Conservation (phyloP, 2,113 vertebrate species). For the Bos indicus region DNA sequence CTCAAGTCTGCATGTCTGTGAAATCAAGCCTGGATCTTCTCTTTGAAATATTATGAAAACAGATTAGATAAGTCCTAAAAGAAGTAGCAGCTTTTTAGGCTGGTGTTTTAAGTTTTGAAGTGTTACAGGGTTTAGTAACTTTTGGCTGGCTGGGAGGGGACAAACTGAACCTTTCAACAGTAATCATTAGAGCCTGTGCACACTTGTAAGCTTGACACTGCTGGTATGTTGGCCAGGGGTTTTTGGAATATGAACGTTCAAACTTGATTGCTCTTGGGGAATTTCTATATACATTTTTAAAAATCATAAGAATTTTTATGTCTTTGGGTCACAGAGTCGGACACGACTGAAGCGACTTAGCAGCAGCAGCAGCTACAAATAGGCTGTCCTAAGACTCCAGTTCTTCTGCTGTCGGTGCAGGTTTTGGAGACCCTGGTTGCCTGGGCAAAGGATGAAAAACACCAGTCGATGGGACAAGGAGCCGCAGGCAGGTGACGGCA, state of each 20-base stretch:
- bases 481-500: fast-evolving
- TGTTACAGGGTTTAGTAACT: neutral
- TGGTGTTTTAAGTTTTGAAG: neutral
- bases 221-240: fast-evolving
- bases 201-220: neutral
- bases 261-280: neutral
- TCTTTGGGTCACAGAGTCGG: neutral
- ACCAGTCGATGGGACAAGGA: fast-evolving
- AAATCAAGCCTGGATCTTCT: neutral
- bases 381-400: neutral
- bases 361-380: neutral
- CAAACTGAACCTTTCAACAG: neutral
- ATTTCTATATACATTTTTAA: neutral
- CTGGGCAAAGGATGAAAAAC: neutral
- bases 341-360: no score
- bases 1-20: neutral
- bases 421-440: neutral
- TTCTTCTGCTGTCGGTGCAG: neutral
- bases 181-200: neutral
- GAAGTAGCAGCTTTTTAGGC: neutral
- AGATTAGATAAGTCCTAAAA: neutral
- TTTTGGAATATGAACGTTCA: neutral
- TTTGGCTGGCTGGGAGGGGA: neutral
- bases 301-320: neutral
- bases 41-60: neutral